phyloP scores from a whole-genome alignment of 2,888 invertebrate genomes.

The Eupithecia exiguata region DNA sequence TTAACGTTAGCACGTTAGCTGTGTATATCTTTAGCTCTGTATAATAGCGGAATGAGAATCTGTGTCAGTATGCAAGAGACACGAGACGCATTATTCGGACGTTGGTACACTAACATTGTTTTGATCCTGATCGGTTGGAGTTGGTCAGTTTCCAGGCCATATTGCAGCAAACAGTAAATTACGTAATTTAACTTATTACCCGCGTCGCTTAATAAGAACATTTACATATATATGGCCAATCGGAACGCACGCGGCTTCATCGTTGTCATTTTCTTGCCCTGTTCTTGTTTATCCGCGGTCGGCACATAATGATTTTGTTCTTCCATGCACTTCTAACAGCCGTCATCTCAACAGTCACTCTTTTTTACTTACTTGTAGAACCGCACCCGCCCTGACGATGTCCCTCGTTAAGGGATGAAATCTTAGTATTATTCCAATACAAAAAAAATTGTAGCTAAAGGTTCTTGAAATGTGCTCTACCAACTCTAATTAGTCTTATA shows the following conservation, averaged over 20 bases:
- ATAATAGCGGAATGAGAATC: slow-evolving; percentile 29
- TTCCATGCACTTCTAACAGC: not conserved
- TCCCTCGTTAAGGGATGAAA: not conserved
- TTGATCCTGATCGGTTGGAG: slow-evolving; percentile 12
- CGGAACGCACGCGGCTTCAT: not conserved
- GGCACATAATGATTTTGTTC: not conserved
- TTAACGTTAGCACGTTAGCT: slow-evolving; percentile 4
- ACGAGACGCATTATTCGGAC: slow-evolving; percentile 33
- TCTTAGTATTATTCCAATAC: no score
- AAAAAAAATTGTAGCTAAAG: no score
- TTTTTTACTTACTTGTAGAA: not conserved
- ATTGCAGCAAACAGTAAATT: slow-evolving; percentile 1
- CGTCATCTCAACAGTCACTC: not conserved
- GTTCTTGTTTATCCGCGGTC: not conserved
- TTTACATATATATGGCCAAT: not conserved
- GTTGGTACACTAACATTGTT: slow-evolving; percentile 25
- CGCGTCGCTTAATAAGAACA: not conserved
- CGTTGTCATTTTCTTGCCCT: not conserved
- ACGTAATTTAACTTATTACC: not conserved
- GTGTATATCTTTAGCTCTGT: slow-evolving; percentile 2
- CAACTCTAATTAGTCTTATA: no score
- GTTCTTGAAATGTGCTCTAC: no score
- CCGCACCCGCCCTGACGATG: not conserved
- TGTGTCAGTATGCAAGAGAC: slow-evolving; percentile 34
- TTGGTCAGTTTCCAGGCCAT: slow-evolving; percentile 11